Evolutionary conservation across 2,797 vertebrate species (phyloP), one percentile per base, ranked within the genome.

Genomic region (Sebastiscus albofasciatus): DNA sequence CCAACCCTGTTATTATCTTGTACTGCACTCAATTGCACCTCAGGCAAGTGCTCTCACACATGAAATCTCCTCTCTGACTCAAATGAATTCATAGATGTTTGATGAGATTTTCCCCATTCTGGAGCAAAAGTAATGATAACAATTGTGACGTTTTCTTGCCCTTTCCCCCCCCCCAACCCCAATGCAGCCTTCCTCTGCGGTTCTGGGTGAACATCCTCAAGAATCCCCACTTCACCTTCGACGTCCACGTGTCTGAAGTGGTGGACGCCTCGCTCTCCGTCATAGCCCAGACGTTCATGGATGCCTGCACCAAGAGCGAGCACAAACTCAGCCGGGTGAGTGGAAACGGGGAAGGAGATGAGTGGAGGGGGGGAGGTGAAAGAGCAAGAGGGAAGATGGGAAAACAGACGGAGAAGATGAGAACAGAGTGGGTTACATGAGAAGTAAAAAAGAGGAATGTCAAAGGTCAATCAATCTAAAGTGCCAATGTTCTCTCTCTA

Each of bases 211-310:
- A 99, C 95, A 99, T 99, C 85, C 95, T 99, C 89, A 99, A 99
- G 96, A 99, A 99, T 88, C 98, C 98, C 1, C 98, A 99, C 87
- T 99, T 99, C 95, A 99, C 96, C 93, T 99, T 99, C 1, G 98
- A 99, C 10, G 97, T 99, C 80, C 98, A 99, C 0, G 98, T 99
- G 92, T 96, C 97, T 0, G 98, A 99, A 94, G 98, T 99, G 89
- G 98, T 99, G 83, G 98, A 99, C 56, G 98, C 98, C 68, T 99
- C 98, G 34, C 95, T 99, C 92, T 99, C 98, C 0, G 98, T 99
- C 92, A 98, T 99, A n/a, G 98, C 98, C 46, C 98, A 99, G 96
- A 99, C 98, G 85, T 99, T 99, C 95, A 99, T 99, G 98, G 98
- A 99, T 49, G 98, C 98, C 89, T 99, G 98, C 95, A 99, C 98